Conservation (phyloP, 2,888 invertebrate species). For the Amphipoea lucens region DNA sequence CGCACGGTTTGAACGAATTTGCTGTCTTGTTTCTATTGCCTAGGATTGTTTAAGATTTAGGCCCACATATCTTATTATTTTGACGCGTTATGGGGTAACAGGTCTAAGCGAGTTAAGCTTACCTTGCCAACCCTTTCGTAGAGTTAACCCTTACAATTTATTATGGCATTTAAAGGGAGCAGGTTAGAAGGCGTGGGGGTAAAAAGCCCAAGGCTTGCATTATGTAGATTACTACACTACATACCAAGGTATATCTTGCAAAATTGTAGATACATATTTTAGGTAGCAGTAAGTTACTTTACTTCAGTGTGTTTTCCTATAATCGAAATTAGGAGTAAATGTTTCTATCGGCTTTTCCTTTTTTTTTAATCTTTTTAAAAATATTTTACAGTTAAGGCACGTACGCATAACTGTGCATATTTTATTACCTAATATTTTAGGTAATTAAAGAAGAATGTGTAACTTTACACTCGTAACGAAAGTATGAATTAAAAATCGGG, state of each 20-base stretch:
- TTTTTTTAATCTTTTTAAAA: not conserved
- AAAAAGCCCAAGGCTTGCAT: slow-evolving; percentile 33
- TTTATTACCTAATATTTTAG: not conserved
- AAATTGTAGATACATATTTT: not conserved
- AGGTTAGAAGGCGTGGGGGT: slow-evolving; percentile 10
- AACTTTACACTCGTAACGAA: not conserved
- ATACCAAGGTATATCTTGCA: not conserved
- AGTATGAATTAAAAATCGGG: not conserved
- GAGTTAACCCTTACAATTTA: slow-evolving; percentile 52
- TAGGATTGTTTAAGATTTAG: not conserved
- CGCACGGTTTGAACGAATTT: too few relatives aligned
- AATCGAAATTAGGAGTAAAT: not conserved
- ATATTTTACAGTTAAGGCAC: not conserved
- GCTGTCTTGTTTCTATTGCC: not conserved
- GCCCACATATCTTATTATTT: slow-evolving; percentile 17
- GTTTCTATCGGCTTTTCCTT: too few relatives aligned
- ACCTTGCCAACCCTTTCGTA: slow-evolving; percentile 26
- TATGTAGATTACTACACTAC: slow-evolving; percentile 18
- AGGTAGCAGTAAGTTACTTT: not conserved
- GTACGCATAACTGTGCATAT: not conserved
- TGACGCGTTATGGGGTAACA: slow-evolving; percentile 10
- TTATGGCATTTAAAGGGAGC: slow-evolving; percentile 40
- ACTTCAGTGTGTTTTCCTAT: not conserved
- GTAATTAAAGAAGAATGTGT: not conserved
- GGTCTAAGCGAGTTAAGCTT: slow-evolving; percentile 14